Conservation (phyloP, 1,140 invertebrate genomes). For the Marisa cornuarietis region DNA sequence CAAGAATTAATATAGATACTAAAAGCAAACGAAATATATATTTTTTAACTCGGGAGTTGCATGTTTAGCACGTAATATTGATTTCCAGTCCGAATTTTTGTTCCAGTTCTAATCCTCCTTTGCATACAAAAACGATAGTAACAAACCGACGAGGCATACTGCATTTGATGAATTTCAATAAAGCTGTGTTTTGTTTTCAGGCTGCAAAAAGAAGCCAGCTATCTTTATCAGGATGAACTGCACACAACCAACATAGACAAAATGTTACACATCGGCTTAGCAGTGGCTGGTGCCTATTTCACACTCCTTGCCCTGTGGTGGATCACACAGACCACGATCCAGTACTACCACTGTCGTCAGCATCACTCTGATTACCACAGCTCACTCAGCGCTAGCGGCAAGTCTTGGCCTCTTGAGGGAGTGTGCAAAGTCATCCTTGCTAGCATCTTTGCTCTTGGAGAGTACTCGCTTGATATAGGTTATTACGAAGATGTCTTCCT, state of each 20-base stretch:
- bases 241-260: neutral
- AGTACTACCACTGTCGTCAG: constrained; percentile 33
- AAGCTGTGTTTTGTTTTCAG: no score
- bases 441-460: constrained; percentile 13
- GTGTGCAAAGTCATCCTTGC: constrained; percentile 30
- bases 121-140: no score
- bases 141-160: no score
- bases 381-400: constrained; percentile 21
- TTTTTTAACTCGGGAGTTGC: no score
- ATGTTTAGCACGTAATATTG: no score
- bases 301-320: constrained; percentile 41
- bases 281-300: constrained; percentile 31
- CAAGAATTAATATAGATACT: no score
- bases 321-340: constrained; percentile 36
- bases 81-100: no score
- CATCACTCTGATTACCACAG: constrained; percentile 31
- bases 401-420: constrained; percentile 35
- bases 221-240: no score
- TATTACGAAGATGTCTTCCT: constrained; percentile 6
- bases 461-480: constrained; percentile 1
- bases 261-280: constrained; percentile 26
- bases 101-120: no score
- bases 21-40: no score
- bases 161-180: no score
- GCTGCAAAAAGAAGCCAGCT: no score